These are phyloP conservation scores for Hyposoter didymator DNA, from an alignment of 2,888 invertebrate species.

Conservation along the genomic window DNA sequence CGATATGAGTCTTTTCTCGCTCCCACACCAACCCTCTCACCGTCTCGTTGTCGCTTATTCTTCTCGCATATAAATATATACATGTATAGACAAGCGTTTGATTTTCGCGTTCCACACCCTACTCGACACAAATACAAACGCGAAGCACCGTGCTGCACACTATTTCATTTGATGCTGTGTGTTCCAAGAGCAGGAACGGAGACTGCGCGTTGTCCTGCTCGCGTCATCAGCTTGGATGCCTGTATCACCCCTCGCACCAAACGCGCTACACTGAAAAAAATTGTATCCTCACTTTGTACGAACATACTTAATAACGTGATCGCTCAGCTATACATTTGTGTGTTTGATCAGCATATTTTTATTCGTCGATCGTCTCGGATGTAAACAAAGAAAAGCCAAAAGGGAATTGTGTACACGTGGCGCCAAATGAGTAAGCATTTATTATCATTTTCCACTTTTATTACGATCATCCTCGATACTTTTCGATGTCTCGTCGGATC, in stretches of 20 bases:
- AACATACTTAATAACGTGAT: conserved; percentile 5
- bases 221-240: conserved; percentile 39
- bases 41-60: conserved; percentile 42
- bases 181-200: conserved; percentile 76
- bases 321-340: conserved; percentile 22
- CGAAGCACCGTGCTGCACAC: background rate
- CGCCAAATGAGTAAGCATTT: conserved; percentile 26
- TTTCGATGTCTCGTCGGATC: background rate
- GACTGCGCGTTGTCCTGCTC: conserved; percentile 71
- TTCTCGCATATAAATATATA: conserved; percentile 25
- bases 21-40: conserved; percentile 64
- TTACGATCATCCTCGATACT: background rate
- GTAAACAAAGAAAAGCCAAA: conserved; percentile 1
- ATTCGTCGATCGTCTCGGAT: conserved; percentile 11
- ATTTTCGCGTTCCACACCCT: conserved; percentile 37
- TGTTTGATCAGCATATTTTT: conserved; percentile 27
- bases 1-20: conserved; percentile 68
- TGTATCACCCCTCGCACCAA: conserved; percentile 36
- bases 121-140: conserved; percentile 3
- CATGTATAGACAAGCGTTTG: conserved; percentile 3
- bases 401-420: conserved; percentile 8
- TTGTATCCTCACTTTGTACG: conserved; percentile 22
- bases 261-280: background rate
- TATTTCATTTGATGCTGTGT: conserved; percentile 46
- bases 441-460: background rate